These are phyloP conservation scores for Tipula confusa DNA, from an alignment of 2,888 invertebrate species.

Conservation along the genomic window DNA sequence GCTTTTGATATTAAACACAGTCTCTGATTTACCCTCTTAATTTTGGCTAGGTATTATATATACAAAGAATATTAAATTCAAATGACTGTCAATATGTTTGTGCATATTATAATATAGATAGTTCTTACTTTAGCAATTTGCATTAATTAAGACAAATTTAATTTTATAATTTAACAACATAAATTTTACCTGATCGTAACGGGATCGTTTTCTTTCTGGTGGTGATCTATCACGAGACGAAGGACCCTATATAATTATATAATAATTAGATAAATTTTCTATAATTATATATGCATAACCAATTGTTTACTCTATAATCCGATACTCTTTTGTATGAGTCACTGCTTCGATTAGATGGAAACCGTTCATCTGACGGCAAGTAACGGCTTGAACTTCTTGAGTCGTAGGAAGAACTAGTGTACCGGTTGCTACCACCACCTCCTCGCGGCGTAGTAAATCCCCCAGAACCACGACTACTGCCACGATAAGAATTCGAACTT, in stretches of 20 bases:
- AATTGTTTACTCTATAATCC: constrained; percentile 42
- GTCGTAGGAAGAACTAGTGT: constrained; percentile 37
- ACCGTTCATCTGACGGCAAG: constrained; percentile 40
- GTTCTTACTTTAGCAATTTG: background rate
- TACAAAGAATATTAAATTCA: constrained; percentile 21
- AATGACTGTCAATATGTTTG: background rate
- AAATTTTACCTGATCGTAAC: constrained; percentile 41
- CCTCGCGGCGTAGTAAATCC: background rate
- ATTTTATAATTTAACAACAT: background rate
- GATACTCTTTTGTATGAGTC: constrained; percentile 44
- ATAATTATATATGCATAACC: constrained; percentile 30
- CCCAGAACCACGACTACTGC: constrained; percentile 35
- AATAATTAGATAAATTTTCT: background rate
- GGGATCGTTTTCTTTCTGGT: constrained; percentile 46
- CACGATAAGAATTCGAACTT: constrained; percentile 41
- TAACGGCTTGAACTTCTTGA: constrained; percentile 35
- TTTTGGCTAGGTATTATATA: constrained; percentile 27
- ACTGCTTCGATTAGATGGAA: constrained; percentile 40
- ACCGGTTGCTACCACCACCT: constrained; percentile 13
- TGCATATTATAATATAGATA: background rate
- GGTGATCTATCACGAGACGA: constrained; percentile 46
- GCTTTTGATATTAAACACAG: background rate
- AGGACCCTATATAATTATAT: constrained; percentile 40
- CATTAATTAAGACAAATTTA: constrained; percentile 20
- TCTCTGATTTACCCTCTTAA: constrained; percentile 26